A percentile compares a stretch with the other conserved stretches of the same genome.
Conservation (phyloP, 2,113 vertebrate genomes). For the Takifugu flavidus region DNA sequence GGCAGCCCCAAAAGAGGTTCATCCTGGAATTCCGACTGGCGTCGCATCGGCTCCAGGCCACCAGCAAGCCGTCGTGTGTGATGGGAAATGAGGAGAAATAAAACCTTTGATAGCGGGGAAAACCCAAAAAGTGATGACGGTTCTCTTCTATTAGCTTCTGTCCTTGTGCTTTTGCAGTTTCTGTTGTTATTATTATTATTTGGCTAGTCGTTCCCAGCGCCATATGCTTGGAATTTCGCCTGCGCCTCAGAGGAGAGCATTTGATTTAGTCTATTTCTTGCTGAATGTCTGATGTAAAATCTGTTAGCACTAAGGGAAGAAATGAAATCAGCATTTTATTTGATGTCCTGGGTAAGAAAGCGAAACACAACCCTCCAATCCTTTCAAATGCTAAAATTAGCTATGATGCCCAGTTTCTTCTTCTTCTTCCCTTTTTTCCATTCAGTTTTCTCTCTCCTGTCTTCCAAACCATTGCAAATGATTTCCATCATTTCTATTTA, state of each 20-base stretch:
- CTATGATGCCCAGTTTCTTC: background rate
- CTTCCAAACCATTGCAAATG: constrained; percentile 53
- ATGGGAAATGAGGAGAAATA: too few species aligned
- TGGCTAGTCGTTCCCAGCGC: background rate
- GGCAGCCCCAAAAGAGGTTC: constrained; percentile 48
- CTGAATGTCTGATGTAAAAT: constrained; percentile 30
- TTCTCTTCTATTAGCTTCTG: too few species aligned
- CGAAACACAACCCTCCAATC: background rate
- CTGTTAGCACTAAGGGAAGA: constrained; percentile 34
- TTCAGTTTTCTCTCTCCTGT: background rate
- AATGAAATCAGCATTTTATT: constrained; percentile 10
- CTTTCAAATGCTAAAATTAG: background rate
- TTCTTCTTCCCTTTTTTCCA: background rate
- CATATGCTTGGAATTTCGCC: constrained; percentile 47
- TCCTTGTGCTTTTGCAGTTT: too few species aligned
- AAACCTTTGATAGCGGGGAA: too few species aligned
- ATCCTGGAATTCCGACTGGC: constrained; percentile 29
- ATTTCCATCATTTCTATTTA: constrained; percentile 68
- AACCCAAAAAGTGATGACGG: too few species aligned
- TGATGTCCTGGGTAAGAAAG: background rate
- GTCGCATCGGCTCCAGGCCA: background rate
- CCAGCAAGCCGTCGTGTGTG: constrained; percentile 3
- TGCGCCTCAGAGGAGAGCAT: constrained; percentile 33
- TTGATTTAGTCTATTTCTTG: constrained; percentile 53
- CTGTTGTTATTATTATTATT: constrained; percentile 13